Conservation (phyloP, 2,888 invertebrate species). For the Stenoptilia bipunctidactyla region DNA sequence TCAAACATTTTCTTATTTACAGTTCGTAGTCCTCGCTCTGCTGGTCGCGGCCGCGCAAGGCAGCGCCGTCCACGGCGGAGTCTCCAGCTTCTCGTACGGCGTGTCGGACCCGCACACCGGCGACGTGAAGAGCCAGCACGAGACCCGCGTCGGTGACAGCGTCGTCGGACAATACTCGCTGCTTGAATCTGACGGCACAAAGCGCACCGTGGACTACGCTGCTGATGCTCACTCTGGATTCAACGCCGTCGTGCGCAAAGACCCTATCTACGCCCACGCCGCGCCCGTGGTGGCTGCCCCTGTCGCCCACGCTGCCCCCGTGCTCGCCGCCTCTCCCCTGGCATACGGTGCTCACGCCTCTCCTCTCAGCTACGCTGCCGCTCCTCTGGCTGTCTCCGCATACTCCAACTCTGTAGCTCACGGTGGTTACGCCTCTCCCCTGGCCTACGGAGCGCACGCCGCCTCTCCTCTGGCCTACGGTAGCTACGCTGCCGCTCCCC, state of each 20-base stretch:
- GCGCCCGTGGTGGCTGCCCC: constrained; percentile 12
- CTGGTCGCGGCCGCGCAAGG: constrained; percentile 24
- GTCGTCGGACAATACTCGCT: constrained; percentile 69
- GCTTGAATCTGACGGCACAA: constrained; percentile 64
- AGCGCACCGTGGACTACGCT: constrained; percentile 69
- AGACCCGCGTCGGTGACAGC: constrained; percentile 56
- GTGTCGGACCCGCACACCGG: constrained; percentile 71
- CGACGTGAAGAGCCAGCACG: constrained; percentile 67
- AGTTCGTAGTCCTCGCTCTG: constrained; percentile 46
- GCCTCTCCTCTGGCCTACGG: constrained; percentile 17
- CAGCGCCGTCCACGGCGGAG: constrained; percentile 19
- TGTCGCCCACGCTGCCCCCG: constrained; percentile 17
- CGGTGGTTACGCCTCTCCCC: constrained; percentile 22
- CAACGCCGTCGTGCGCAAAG: constrained; percentile 68
- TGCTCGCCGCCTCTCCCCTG: constrained; percentile 15
- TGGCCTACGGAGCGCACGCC: constrained; percentile 17
- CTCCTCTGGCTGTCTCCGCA: constrained; percentile 16
- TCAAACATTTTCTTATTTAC: constrained; percentile 16
- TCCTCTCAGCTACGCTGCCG: constrained; percentile 17
- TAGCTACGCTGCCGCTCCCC: constrained; percentile 16
- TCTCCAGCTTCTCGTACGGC: constrained; percentile 64
- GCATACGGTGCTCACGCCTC: constrained; percentile 19
- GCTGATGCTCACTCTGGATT: constrained; percentile 62
- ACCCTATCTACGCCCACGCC: constrained; percentile 27
- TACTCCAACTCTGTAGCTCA: constrained; percentile 21